phyloP scores from a whole-genome alignment of 2,113 vertebrate species.

The Chrysochloris asiatica region DNA sequence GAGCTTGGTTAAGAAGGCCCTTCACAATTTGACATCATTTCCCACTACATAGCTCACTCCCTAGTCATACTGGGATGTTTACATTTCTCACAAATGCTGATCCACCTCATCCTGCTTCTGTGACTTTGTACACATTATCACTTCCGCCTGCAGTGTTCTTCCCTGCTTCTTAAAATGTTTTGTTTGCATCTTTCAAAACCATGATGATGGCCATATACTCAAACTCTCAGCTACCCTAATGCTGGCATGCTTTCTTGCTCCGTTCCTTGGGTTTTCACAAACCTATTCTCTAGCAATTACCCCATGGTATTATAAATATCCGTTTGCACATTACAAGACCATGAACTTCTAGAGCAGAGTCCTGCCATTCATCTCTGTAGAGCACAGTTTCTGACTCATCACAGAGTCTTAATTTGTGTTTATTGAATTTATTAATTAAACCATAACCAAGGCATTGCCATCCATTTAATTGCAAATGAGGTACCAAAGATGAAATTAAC shows the following conservation, averaged over 20 bases:
- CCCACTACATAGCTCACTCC: fast-evolving
- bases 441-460: constrained; percentile 70
- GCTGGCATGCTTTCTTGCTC: neutral
- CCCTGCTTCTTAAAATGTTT: constrained; percentile 2
- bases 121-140: too few relatives aligned
- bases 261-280: constrained; percentile 62
- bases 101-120: neutral
- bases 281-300: constrained; percentile 49
- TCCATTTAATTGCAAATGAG: constrained; percentile 79
- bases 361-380: constrained; percentile 63
- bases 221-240: neutral
- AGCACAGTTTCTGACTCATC: constrained; percentile 65
- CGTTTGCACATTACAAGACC: constrained; percentile 26
- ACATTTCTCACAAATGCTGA: neutral
- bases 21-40: neutral
- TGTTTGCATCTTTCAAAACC: constrained; percentile 47
- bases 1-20: neutral
- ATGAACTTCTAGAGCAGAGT: constrained; percentile 45
- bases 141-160: neutral
- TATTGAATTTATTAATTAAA: constrained; percentile 80
- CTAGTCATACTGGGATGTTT: neutral
- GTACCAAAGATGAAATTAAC: constrained; percentile 74
- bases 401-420: constrained; percentile 73
- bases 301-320: constrained; percentile 31
- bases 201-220: constrained; percentile 18